Base-by-base conservation (phyloP, 2,888 invertebrate species). In the Apamea crenata region DNA sequence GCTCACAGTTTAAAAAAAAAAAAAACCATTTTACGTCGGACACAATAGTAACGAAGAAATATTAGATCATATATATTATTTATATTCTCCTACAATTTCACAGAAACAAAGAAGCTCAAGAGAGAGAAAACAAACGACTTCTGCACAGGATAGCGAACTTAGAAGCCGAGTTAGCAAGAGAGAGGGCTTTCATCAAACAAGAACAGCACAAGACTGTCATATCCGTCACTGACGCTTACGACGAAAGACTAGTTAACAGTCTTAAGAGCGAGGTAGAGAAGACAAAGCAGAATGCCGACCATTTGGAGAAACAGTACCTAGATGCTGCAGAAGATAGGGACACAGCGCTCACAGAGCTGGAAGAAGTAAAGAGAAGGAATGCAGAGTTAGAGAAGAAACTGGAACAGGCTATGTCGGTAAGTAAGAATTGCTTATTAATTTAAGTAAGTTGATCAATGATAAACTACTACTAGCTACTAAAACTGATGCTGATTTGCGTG, bases 81-180 rank as follows among this genome's bases (percentile, higher is more conserved):
- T 61, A 53, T 80, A 67, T n/a, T 14, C 14, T 5, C 6, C 10
- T 14, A 66, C 29, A 32, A 44, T 36, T 68, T 16, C 53, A 75
- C 89, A 97, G 98, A 91, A 98, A 98, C 92, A 99, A 99, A 92
- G 99, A 99, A 94, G 98, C 98, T 1, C 97, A 98, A 91, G 98
- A 98, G 89, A 96, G 98, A 91, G 99, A 99, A 95, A 99, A 99
- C 93, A 99, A 99, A 94, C 98, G 98, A 90, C 97, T 99, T 73
- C 96, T 98, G 93, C 98, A 98, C 73, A 98, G 98, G 94, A 98
- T 99, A 93, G 97, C 98, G 47, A 98, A 98, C 91, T 96, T 99
- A 87, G 98, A 99, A 95, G 98, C 98, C 21, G 98, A 99, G 93
- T 93, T 98, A 87, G 98, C 98, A 81, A 98, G 98, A 90, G 98